Conservation (phyloP, 2,888 invertebrate genomes). For the Pelosia muscerda region DNA sequence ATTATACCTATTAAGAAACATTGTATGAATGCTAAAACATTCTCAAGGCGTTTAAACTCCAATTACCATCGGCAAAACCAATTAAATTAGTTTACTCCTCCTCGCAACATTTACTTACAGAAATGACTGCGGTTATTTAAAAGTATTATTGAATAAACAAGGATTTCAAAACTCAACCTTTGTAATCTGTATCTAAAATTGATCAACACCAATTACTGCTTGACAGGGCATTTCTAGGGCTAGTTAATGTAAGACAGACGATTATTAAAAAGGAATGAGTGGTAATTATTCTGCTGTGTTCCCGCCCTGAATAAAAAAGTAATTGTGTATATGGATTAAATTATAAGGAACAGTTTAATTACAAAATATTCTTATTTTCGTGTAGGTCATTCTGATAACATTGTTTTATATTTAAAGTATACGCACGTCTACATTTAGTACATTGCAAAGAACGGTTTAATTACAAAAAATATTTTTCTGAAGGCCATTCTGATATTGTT, state of each 20-base stretch:
- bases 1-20: slow-evolving; percentile 33
- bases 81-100: slow-evolving; percentile 35
- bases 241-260: slow-evolving; percentile 22
- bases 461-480: too few species aligned
- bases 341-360: slow-evolving; percentile 16
- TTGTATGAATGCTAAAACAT: slow-evolving; percentile 28
- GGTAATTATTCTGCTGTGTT: slow-evolving; percentile 32
- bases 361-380: background rate
- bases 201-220: slow-evolving; percentile 33
- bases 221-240: slow-evolving; percentile 23
- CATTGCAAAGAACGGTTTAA: too few species aligned
- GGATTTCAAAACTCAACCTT: slow-evolving; percentile 24
- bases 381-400: background rate
- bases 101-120: background rate
- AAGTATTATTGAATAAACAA: slow-evolving; percentile 20
- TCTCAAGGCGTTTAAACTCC: slow-evolving; percentile 20
- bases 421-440: too few species aligned
- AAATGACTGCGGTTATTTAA: slow-evolving; percentile 15
- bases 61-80: slow-evolving; percentile 35
- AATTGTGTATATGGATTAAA: slow-evolving; percentile 42
- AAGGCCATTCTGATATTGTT: too few species aligned
- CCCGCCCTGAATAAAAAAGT: slow-evolving; percentile 44
- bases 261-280: slow-evolving; percentile 35
- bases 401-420: slow-evolving; percentile 1
- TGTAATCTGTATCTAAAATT: slow-evolving; percentile 38